Percentiles rank a stretch among this genome's conserved stretches.
Evolutionary conservation across 92 coral and sea anemone species (phyloP).

Genomic region (Chrysogorgia sp.): DNA sequence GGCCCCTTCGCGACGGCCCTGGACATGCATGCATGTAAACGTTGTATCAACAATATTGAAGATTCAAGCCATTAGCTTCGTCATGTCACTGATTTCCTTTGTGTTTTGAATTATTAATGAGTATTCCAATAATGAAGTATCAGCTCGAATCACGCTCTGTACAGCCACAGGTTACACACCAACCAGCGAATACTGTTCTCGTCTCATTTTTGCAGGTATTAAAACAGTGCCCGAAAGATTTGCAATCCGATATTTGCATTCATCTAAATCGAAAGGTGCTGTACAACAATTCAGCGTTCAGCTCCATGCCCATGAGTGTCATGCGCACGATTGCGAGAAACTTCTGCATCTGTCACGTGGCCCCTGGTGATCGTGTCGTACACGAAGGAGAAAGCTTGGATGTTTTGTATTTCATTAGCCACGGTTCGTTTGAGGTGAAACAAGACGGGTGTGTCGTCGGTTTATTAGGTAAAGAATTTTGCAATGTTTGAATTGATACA

Average conservation of each 20-base stretch:
- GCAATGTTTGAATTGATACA: not conserved
- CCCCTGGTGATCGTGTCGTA: slow-evolving; percentile 93
- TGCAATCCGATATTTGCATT: slow-evolving; percentile 96
- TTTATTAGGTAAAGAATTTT: slow-evolving; percentile 65
- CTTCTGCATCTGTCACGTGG: slow-evolving; percentile 97
- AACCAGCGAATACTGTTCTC: not conserved
- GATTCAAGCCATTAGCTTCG: no score
- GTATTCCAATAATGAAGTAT: no score
- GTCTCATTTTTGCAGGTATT: slow-evolving; percentile 64
- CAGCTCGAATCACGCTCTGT: no score
- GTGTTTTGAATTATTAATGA: no score
- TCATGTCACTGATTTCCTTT: no score
- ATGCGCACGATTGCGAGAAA: slow-evolving; percentile 95
- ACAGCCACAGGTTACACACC: not conserved
- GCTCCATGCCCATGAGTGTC: slow-evolving; percentile 86
- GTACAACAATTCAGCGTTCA: slow-evolving; percentile 85
- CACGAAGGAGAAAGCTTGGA: slow-evolving; percentile 98
- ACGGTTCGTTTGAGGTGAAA: slow-evolving; percentile 94
- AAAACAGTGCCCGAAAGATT: slow-evolving; percentile 92
- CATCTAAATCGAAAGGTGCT: slow-evolving; percentile 90
- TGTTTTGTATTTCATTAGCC: slow-evolving; percentile 90
- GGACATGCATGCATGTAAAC: no score
- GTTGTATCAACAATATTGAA: no score
- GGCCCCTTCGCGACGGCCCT: no score
- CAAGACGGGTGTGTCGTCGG: slow-evolving; percentile 91